Base-by-base conservation (phyloP, 53 echinoderm and acorn worm species). In the Apostichopus leukothele region DNA sequence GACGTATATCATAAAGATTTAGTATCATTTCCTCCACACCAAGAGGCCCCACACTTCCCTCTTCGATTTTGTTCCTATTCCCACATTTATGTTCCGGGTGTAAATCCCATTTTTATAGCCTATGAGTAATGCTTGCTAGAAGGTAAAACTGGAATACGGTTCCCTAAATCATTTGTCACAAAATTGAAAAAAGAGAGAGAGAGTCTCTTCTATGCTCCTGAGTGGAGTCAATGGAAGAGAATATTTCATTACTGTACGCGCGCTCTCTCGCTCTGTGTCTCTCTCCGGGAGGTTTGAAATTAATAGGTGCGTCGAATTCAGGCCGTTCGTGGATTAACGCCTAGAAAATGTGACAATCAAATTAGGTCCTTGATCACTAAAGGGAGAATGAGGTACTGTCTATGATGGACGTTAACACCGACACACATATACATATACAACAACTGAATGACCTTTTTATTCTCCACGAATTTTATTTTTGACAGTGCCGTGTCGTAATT, bases 21-120 rank as follows among this genome's bases (percentile, higher is more conserved):
- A 71, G 16, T 71, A 71, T 71, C 71, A 18, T 19, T 71, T 71
- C 71, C 71, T 71, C 71, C 14, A 6, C 71, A 39, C 39, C 1
- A n/a, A 71, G 71, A 71, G 71, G 71, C 71, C 71, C 71, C 14
- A n/a, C 71, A 39, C 3, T 39, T 57, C 1, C 71, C 71, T 19
- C 71, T 71, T 71, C 4, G 20, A 14, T 71, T 71, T 71, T 71
- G 6, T 71, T 19, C 39, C 20, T 18, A 16, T 19, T 19, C 20
- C 18, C 71, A 71, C 18, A 19, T 71, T 71, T 71, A n/a, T 19
- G 71, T 71, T 71, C 13, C 71, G 6, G 71, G 71, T 71, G 71
- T 71, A 71, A 71, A 71, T 71, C 71, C 71, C 20, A 71, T 71
- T 71, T 63, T 71, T n/a, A n/a, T n/a, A n/a, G 6, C 13, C 71